Percentiles rank a stretch among this genome's conserved stretches.
phyloP scores from a whole-genome alignment of 1,140 invertebrate genomes.

The Zaprionus kolodkinae region DNA sequence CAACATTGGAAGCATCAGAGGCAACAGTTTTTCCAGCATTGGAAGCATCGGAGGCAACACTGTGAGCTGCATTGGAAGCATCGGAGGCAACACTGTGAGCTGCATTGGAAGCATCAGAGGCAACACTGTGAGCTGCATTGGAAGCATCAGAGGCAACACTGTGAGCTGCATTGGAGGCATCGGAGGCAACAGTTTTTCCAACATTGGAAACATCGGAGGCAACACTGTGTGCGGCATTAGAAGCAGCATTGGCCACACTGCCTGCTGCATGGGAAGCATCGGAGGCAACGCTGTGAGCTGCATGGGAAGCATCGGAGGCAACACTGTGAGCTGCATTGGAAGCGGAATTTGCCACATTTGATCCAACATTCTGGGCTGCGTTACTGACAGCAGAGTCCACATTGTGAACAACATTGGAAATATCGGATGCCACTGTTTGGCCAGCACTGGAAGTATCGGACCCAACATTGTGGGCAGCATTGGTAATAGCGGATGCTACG shows the following conservation, averaged over 20 bases:
- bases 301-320: not conserved
- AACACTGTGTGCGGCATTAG: not conserved
- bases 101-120: not conserved
- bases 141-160: not conserved
- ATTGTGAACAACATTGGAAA: not conserved
- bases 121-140: not conserved
- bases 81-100: not conserved
- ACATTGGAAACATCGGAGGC: not conserved
- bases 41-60: not conserved
- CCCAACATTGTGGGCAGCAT: not conserved
- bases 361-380: not conserved
- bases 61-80: not conserved
- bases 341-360: not conserved
- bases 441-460: slow-evolving; percentile 3
- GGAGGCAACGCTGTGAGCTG: not conserved
- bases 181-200: not conserved
- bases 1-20: not conserved
- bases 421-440: not conserved
- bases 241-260: not conserved
- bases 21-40: not conserved
- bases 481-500: not conserved
- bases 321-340: slow-evolving; percentile 1
- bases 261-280: not conserved
- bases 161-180: not conserved
- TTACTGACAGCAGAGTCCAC: not conserved